These are phyloP conservation scores for Cyrtonyx montezumae DNA, from an alignment of 2,113 vertebrate genomes.

Conservation along the genomic window DNA sequence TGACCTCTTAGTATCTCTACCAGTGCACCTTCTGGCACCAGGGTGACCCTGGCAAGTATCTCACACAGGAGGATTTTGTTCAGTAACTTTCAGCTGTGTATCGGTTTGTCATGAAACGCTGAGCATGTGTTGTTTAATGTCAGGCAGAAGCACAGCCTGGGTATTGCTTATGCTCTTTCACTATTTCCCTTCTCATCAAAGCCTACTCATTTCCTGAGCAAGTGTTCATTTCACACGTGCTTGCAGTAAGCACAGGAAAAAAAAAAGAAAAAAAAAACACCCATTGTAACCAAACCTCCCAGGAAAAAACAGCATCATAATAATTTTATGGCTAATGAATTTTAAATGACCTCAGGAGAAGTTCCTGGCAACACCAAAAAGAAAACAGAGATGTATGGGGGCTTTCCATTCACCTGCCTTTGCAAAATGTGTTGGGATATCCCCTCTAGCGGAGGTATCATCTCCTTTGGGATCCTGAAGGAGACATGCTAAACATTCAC, in stretches of 20 bases:
- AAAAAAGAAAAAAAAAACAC: background rate
- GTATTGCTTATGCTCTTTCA: constrained; percentile 15
- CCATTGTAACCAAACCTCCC: background rate
- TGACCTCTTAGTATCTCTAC: background rate
- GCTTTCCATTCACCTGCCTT: constrained; percentile 36
- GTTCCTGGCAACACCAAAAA: constrained; percentile 5
- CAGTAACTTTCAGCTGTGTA: constrained; percentile 19
- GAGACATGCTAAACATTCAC: background rate
- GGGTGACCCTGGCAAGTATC: background rate
- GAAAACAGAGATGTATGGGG: background rate
- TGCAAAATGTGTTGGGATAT: background rate
- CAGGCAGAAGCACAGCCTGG: constrained; percentile 58
- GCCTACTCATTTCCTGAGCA: constrained; percentile 34
- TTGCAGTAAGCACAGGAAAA: background rate
- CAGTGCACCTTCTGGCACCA: background rate
- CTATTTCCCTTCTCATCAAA: constrained; percentile 22
- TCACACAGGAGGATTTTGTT: constrained; percentile 36
- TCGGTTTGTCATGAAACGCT: constrained; percentile 44
- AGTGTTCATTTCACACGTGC: background rate
- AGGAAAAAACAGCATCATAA: background rate
- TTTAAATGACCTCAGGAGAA: constrained; percentile 43
- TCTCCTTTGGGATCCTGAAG: background rate
- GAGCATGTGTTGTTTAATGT: constrained; percentile 70
- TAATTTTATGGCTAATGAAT: constrained; percentile 45
- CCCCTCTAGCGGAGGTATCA: background rate